These are phyloP conservation scores for Antheraea yamamai DNA, from an alignment of 2,888 invertebrate species.

Conservation along the genomic window DNA sequence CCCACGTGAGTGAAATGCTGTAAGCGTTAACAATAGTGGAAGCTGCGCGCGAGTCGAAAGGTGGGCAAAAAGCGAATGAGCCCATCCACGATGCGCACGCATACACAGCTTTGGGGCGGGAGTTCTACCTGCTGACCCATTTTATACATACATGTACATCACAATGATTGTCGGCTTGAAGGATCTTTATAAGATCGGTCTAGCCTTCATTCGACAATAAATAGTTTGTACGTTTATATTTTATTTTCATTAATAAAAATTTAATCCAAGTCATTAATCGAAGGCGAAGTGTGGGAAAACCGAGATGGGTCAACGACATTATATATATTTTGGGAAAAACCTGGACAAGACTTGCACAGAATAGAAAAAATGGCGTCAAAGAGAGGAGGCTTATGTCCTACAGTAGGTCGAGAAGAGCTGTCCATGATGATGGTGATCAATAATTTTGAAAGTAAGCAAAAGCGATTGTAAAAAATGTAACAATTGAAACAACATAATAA, in stretches of 20 bases:
- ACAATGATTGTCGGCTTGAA: constrained; percentile 35
- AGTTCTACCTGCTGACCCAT: constrained; percentile 76
- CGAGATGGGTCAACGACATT: too few relatives aligned
- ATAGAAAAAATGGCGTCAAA: too few relatives aligned
- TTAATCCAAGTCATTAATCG: not conserved
- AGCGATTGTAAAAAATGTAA: not conserved
- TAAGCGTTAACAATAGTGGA: constrained; percentile 66
- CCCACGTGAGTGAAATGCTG: constrained; percentile 79
- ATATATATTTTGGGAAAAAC: too few relatives aligned
- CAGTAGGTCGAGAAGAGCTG: too few relatives aligned
- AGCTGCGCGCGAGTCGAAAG: constrained; percentile 80
- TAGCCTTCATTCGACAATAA: not conserved
- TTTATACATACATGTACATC: constrained; percentile 50
- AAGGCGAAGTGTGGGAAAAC: too few relatives aligned
- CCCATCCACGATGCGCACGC: constrained; percentile 50
- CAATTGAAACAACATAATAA: not conserved
- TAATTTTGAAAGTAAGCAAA: too few relatives aligned
- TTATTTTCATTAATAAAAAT: not conserved
- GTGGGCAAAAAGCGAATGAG: constrained; percentile 81
- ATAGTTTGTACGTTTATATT: not conserved
- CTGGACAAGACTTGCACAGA: too few relatives aligned
- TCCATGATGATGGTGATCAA: too few relatives aligned
- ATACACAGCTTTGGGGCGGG: constrained; percentile 28
- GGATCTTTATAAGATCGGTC: not conserved
- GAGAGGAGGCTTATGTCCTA: too few relatives aligned